These are phyloP conservation scores for Urocyon cinereoargenteus DNA, from an alignment of 2,797 vertebrate species.

Conservation along the genomic window DNA sequence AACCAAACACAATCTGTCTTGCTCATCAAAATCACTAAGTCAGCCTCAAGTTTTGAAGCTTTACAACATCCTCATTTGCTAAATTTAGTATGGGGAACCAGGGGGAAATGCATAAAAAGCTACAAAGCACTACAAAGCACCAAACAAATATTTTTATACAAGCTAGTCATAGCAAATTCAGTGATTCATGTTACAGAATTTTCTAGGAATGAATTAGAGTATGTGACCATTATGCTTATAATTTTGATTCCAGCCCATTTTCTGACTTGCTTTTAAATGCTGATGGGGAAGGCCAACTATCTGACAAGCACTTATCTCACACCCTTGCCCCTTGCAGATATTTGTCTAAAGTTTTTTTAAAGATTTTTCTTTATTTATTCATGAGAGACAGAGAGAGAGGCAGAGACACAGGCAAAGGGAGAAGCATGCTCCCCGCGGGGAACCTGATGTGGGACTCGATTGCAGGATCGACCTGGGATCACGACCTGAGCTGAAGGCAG, in stretches of 20 bases:
- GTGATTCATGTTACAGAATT: not conserved
- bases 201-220: constrained; percentile 37
- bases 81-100: constrained; percentile 31
- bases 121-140: not conserved
- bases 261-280: constrained; percentile 30
- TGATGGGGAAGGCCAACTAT: not conserved
- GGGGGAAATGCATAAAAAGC: not conserved
- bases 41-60: not conserved
- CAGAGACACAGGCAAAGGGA: too few species aligned
- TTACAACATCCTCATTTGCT: constrained; percentile 36
- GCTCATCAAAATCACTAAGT: constrained; percentile 31
- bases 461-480: too few species aligned
- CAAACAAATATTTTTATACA: constrained; percentile 47
- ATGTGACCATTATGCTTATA: not conserved
- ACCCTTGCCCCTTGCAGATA: not conserved
- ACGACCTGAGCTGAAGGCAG: too few species aligned
- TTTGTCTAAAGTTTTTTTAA: not conserved
- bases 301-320: not conserved
- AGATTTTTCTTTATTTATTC: too few species aligned
- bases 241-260: not conserved
- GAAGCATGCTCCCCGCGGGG: too few species aligned
- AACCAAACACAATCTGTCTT: constrained; percentile 28
- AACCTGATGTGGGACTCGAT: too few species aligned
- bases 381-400: too few species aligned
- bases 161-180: constrained; percentile 8